Base-by-base conservation (phyloP, 2,797 vertebrate species). In the Sebastolobus alascanus region DNA sequence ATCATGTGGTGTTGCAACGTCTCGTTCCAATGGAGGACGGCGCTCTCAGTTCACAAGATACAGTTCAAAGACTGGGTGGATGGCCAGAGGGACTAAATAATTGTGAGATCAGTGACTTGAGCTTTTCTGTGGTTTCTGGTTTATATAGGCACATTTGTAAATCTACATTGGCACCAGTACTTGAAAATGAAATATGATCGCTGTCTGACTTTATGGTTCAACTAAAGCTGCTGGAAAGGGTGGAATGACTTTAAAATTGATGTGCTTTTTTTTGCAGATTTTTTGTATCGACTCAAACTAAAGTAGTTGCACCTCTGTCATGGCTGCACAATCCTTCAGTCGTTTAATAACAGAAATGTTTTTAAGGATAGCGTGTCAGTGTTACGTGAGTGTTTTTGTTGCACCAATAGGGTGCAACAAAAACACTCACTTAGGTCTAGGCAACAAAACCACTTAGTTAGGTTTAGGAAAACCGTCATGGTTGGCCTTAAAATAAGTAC, bases 21-120 rank as follows among this genome's bases (percentile, higher is more conserved):
- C 93, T 93, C 61, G 84, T 92, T 94, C 90, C 90, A 95, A 89
- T 82, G 89, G 88, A 94, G 92, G 91, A 93, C 89, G 80, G 82
- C 86, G 83, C 86, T 80, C 89, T 85, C 80, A 90, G 88, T 91
- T 94, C 86, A 89, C 89, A 88, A 92, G 89, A 94, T 79, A 77
- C 55, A 93, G 93, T 95, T 95, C 94, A 96, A 94, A 95, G 94
- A 65, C 84, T 91, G 93, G 89, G 87, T 90, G 90, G 87, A 93
- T 59, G 89, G 93, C 95, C 94, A 94, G 89, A 52, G 75, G 84
- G 90, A 90, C 91, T 91, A 90, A 94, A 92, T 93, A 87, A 93
- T 92, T 93, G 91, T 94, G 91, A 95, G 92, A 95, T 95, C 94
- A 95, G 84, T 92, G 90, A 91, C 84, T 89, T 79, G 82, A 84